Conservation (phyloP, 1,140 invertebrate species). For the Galleria mellonella region DNA sequence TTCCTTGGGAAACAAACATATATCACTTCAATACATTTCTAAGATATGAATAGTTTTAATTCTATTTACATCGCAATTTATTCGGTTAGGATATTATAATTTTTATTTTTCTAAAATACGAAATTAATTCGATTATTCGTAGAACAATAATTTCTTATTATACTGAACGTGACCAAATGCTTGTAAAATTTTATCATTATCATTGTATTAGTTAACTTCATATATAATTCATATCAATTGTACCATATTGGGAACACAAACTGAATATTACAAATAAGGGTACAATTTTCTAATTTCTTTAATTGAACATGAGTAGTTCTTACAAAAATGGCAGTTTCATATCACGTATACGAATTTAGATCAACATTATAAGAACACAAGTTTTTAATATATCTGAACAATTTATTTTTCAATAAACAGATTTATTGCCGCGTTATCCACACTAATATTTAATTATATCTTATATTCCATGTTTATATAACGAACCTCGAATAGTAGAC, state of each 20-base stretch:
- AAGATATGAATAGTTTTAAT: conserved; percentile 68
- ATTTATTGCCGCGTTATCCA: conserved; percentile 54
- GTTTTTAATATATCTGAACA: conserved; percentile 22
- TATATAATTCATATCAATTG: no score
- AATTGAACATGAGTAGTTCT: conserved; percentile 30
- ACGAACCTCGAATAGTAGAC: conserved; percentile 28
- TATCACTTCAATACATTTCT: conserved; percentile 66
- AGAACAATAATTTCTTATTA: no score
- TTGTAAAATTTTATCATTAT: no score
- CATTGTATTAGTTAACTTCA: no score
- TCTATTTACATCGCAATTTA: conserved; percentile 55
- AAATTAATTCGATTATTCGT: conserved; percentile 1
- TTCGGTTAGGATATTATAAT: conserved; percentile 32
- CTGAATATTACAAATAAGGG: conserved; percentile 2
- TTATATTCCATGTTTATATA: conserved; percentile 7
- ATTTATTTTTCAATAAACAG: conserved; percentile 13
- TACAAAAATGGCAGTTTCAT: conserved; percentile 64
- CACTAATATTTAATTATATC: conserved; percentile 17
- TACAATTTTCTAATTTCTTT: conserved; percentile 20
- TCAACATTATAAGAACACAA: conserved; percentile 52
- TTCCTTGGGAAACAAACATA: conserved; percentile 67
- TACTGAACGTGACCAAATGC: no score
- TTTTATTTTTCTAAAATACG: conserved; percentile 9
- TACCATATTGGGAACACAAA: no score
- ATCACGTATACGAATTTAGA: conserved; percentile 64